Conservation (phyloP, 2,888 invertebrate species). For the Erebia aethiops region DNA sequence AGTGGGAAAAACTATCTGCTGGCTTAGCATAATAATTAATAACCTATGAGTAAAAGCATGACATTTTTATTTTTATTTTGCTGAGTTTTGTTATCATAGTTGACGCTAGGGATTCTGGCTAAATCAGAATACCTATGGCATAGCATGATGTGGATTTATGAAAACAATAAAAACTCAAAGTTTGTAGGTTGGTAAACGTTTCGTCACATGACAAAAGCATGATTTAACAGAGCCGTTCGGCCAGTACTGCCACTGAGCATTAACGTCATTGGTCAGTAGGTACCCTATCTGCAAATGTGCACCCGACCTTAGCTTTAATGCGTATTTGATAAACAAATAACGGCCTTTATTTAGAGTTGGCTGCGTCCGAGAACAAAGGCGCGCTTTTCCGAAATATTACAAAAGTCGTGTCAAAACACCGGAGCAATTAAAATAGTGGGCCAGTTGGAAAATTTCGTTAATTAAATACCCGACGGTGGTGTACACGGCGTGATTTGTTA, state of each 20-base stretch:
- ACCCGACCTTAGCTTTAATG: conserved; percentile 59
- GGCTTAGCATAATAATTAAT: no score
- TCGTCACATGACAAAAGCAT: neutral
- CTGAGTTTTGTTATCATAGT: no score
- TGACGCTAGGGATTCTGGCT: no score
- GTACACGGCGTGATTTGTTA: conserved; percentile 71
- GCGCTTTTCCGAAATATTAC: conserved; percentile 76
- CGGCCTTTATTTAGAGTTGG: conserved; percentile 55
- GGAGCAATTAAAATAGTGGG: conserved; percentile 80
- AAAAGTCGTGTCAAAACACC: conserved; percentile 77
- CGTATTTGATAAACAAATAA: conserved; percentile 81
- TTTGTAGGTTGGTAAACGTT: neutral
- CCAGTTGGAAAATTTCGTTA: conserved; percentile 79
- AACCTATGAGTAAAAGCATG: no score
- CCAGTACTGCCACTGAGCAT: neutral
- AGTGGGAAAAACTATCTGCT: neutral
- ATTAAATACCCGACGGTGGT: conserved; percentile 66
- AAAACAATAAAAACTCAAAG: no score
- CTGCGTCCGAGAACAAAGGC: conserved; percentile 73
- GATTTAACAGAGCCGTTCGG: neutral
- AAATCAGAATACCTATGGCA: no score
- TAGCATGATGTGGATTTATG: no score
- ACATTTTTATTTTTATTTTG: no score
- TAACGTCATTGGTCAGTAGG: neutral
- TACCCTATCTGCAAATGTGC: conserved; percentile 39